Evolutionary conservation across 1,140 invertebrate species (phyloP).

Genomic region (Drosophila mauritiana): DNA sequence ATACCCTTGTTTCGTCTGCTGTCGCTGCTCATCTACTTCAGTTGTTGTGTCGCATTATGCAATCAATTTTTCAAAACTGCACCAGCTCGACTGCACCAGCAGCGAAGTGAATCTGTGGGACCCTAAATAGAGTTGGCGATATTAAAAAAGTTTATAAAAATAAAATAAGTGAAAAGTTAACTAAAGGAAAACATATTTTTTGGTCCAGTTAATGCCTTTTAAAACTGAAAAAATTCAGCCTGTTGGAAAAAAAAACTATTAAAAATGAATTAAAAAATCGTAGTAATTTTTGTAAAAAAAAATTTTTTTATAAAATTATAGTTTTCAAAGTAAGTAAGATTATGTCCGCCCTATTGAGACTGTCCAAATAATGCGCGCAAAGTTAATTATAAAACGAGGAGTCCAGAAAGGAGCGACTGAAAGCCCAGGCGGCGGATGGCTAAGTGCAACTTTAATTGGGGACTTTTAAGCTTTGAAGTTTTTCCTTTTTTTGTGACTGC

Average conservation of each 20-base stretch:
- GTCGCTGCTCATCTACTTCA: constrained; percentile 61
- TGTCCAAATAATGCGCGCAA: constrained; percentile 21
- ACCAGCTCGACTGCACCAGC: constrained; percentile 21
- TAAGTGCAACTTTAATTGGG: constrained; percentile 53
- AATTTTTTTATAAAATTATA: no score
- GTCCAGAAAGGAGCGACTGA: constrained; percentile 8
- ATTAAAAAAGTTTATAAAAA: neutral
- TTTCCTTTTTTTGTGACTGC: constrained; percentile 9
- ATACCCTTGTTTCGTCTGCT: constrained; percentile 27
- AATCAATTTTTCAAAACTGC: constrained; percentile 66
- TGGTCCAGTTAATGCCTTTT: no score
- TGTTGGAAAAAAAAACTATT: neutral
- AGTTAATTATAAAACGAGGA: constrained; percentile 46
- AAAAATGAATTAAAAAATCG: neutral
- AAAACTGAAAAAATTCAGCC: no score
- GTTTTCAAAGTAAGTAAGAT: no score
- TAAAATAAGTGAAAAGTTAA: neutral
- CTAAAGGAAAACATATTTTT: neutral
- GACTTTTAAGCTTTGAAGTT: constrained; percentile 4
- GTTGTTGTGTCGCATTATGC: constrained; percentile 65
- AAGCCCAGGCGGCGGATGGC: constrained; percentile 9
- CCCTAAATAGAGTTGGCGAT: constrained; percentile 1
- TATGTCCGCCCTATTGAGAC: neutral
- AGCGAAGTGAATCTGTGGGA: constrained; percentile 2
- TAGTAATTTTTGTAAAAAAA: no score